Conservation (phyloP, 1,140 invertebrate species). For the Carposina sasakii region DNA sequence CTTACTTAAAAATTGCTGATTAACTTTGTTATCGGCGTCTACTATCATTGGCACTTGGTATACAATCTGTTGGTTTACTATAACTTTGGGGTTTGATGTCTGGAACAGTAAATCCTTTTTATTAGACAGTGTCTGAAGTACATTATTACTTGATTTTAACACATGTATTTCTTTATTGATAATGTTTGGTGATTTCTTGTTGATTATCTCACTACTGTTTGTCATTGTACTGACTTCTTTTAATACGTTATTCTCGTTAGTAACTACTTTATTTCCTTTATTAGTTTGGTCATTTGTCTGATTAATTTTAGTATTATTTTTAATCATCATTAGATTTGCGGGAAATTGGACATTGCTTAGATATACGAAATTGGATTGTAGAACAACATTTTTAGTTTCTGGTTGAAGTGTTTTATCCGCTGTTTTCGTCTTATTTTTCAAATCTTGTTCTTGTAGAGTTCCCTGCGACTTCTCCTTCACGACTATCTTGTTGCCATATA, state of each 20-base stretch:
- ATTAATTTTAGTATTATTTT: constrained; percentile 43
- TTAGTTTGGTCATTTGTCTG: constrained; percentile 28
- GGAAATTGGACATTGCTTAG: constrained; percentile 64
- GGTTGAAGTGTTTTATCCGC: constrained; percentile 32
- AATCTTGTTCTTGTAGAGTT: constrained; percentile 56
- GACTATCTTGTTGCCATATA: constrained; percentile 72
- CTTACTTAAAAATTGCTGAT: constrained; percentile 32
- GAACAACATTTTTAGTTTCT: constrained; percentile 45
- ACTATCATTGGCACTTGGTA: constrained; percentile 64
- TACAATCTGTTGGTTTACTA: constrained; percentile 57
- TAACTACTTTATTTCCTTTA: constrained; percentile 25
- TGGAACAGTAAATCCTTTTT: constrained; percentile 50
- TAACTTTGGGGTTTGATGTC: constrained; percentile 44
- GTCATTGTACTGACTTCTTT: constrained; percentile 26
- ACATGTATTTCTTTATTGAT: constrained; percentile 45
- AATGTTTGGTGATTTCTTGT: constrained; percentile 22
- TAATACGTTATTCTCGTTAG: constrained; percentile 34
- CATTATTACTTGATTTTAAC: constrained; percentile 43
- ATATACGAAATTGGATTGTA: constrained; percentile 64
- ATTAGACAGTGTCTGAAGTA: constrained; percentile 42
- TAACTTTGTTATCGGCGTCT: constrained; percentile 44
- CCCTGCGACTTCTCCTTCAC: constrained; percentile 70
- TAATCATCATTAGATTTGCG: constrained; percentile 58
- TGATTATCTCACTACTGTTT: constrained; percentile 14
- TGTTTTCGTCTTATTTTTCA: constrained; percentile 41